Evolutionary conservation across 2,888 invertebrate genomes (phyloP).

Genomic region (Tachina lurida): DNA sequence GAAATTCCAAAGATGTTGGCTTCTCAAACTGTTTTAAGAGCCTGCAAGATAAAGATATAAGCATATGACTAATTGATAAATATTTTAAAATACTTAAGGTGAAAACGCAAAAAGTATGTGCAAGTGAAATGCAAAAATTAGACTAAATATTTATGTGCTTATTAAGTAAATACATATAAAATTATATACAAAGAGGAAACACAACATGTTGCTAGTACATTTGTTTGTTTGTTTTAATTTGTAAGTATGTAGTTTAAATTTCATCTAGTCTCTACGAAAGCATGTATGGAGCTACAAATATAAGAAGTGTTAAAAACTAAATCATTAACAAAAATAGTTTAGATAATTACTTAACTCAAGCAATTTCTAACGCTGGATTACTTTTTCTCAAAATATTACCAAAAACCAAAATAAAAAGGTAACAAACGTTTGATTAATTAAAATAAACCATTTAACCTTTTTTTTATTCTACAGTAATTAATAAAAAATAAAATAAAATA

Average conservation of each 20-base stretch:
- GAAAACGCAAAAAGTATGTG: constrained; percentile 59
- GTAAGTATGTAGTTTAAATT: constrained; percentile 30
- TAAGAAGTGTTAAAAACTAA: constrained; percentile 26
- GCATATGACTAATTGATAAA: background rate
- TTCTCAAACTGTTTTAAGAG: constrained; percentile 87
- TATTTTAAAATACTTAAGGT: background rate
- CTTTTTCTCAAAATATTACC: constrained; percentile 11
- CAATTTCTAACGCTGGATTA: constrained; percentile 9
- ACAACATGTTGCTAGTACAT: constrained; percentile 64
- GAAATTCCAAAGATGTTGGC: constrained; percentile 85
- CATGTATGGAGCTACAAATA: constrained; percentile 52
- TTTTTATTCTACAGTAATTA: background rate
- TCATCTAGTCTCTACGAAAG: constrained; percentile 61
- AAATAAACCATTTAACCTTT: background rate
- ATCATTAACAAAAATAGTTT: constrained; percentile 19
- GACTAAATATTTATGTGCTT: constrained; percentile 21
- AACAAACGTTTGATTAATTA: background rate
- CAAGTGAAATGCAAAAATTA: constrained; percentile 11
- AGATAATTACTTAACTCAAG: constrained; percentile 14
- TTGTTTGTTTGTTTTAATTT: constrained; percentile 36
- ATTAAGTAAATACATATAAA: constrained; percentile 43
- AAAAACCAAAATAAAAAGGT: constrained; percentile 26
- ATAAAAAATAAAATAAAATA: background rate
- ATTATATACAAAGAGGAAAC: constrained; percentile 71
- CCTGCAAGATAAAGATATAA: constrained; percentile 78